These are phyloP conservation scores for Leptopilina clavipes DNA, from an alignment of 1,140 invertebrate genomes.

Conservation along the genomic window DNA sequence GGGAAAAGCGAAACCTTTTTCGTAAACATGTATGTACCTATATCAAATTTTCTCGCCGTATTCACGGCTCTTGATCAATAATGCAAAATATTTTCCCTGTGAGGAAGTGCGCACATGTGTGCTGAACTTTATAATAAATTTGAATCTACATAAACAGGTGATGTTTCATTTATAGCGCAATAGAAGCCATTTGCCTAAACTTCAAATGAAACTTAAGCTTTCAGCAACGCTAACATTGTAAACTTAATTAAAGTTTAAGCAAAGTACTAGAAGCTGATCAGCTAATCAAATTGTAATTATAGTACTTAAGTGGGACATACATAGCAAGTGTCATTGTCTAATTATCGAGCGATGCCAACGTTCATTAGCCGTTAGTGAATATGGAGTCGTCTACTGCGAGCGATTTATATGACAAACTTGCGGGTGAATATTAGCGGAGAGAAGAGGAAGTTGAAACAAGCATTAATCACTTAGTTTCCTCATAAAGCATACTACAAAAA, in stretches of 20 bases:
- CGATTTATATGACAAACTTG: slow-evolving; percentile 26
- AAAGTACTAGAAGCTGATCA: slow-evolving; percentile 4
- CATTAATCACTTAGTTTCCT: slow-evolving; percentile 18
- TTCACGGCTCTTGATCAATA: background rate
- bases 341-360: slow-evolving; percentile 27
- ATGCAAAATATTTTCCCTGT: slow-evolving; percentile 6
- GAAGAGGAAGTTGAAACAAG: background rate
- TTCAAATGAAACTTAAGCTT: slow-evolving; percentile 14
- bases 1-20: too few species aligned
- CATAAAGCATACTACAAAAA: background rate
- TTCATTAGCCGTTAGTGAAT: slow-evolving; percentile 5
- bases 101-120: background rate
- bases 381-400: background rate
- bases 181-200: slow-evolving; percentile 21
- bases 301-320: slow-evolving; percentile 20
- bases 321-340: slow-evolving; percentile 21
- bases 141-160: slow-evolving; percentile 9
- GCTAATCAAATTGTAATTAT: slow-evolving; percentile 22
- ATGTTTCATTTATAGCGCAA: slow-evolving; percentile 14
- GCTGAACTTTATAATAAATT: slow-evolving; percentile 15
- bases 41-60: too few species aligned
- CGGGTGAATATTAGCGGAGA: background rate
- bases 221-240: background rate
- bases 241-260: slow-evolving; percentile 23
- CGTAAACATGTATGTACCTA: too few species aligned